phyloP scores from a whole-genome alignment of 2,888 invertebrate genomes.

The Sarcophaga rosellei region DNA sequence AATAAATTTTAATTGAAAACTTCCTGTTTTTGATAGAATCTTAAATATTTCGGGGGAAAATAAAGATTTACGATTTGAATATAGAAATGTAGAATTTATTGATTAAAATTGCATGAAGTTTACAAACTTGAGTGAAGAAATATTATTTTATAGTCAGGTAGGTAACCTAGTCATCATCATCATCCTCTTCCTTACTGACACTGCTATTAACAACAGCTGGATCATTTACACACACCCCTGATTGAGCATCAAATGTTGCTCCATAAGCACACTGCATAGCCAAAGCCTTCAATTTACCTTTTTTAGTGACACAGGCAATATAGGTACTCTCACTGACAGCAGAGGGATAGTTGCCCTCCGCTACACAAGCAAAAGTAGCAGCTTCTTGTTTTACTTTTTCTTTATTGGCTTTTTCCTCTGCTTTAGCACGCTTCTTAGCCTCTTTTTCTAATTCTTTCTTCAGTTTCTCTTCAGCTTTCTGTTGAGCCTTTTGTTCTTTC shows the following conservation, averaged over 20 bases:
- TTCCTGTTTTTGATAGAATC: not conserved
- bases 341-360: slow-evolving; percentile 69
- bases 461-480: slow-evolving; percentile 73
- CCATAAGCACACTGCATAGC: slow-evolving; percentile 59
- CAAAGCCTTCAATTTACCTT: slow-evolving; percentile 58
- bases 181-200: slow-evolving; percentile 45
- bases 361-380: slow-evolving; percentile 45
- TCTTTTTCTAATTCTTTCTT: slow-evolving; percentile 70
- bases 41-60: not conserved
- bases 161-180: slow-evolving; percentile 50
- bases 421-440: slow-evolving; percentile 69
- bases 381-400: slow-evolving; percentile 72
- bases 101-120: not conserved
- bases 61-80: not conserved
- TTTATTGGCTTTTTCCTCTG: slow-evolving; percentile 74
- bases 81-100: not conserved
- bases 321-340: slow-evolving; percentile 42
- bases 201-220: not conserved
- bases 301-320: slow-evolving; percentile 60
- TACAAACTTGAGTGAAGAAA: too few species aligned
- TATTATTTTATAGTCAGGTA: not conserved
- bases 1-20: slow-evolving; percentile 3
- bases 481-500: slow-evolving; percentile 72
- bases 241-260: slow-evolving; percentile 34
- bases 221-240: slow-evolving; percentile 40